Evolutionary conservation across 2,113 vertebrate genomes (phyloP), one percentile per base, ranked within the genome.

Genomic region (Toxotes jaculatrix): DNA sequence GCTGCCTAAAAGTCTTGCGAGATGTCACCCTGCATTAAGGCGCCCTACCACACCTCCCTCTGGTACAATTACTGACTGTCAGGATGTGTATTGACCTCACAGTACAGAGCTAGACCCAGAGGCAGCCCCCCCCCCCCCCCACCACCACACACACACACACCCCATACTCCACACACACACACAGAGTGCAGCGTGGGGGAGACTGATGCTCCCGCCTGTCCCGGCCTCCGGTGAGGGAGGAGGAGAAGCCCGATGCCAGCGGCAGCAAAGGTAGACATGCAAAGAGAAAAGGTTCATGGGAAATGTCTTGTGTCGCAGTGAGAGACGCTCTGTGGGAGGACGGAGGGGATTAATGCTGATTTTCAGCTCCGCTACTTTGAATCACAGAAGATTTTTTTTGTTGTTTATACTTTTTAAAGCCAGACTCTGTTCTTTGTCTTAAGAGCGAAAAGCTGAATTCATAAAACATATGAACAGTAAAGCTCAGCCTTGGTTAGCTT

Each of bases 1-100:
- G 75, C 75, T 80, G 56, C 79, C 79, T 81, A 49, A 82, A 87
- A 83, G 80, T 91, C 85, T 84, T 80, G 57, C 12, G 38, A 85
- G 79, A 83, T 90, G 90, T 93, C 89, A 89, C 47, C 70, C 87
- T 83, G 84, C 79, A 89, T 93, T 92, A 91, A 7, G 53, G 70
- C 67, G 19, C 67, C 82, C 70, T 83, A 79, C 64, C 78, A 85
- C 86, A 82, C 74, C 87, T 89, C 89, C 89, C 87, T 90, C 81
- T 87, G 86, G 91, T 87, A 89, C 86, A 87, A 86, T 93, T 91
- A 88, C 86, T 83, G 86, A 86, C 89, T 90, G 88, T 89, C 87
- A 88, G 85, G 69, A 72, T 77, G 83, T 79, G 83, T 89, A 74
- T 76, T 91, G 82, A 87, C 87, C 91, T 87, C 79, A 10, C 77